Evolutionary conservation across 2,797 vertebrate species (phyloP).

Genomic region (Sebastes taczanowskii): DNA sequence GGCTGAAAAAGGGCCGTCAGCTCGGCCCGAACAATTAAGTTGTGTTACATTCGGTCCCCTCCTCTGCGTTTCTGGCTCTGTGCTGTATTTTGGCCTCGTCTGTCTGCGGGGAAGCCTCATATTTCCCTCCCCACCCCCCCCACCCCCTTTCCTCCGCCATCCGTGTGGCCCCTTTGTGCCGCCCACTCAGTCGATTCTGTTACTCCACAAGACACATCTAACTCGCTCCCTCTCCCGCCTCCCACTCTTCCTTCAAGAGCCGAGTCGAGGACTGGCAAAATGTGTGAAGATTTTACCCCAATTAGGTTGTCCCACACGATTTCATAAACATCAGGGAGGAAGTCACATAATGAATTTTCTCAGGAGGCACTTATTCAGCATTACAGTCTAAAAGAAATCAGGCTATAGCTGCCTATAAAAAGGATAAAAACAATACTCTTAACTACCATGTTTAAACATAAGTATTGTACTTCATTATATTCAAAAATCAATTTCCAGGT

Average conservation of each 20-base stretch:
- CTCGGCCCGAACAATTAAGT: slow-evolving; percentile 48
- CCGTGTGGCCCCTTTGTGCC: slow-evolving; percentile 26
- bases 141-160: not conserved
- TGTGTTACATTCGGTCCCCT: slow-evolving; percentile 18
- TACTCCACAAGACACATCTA: slow-evolving; percentile 37
- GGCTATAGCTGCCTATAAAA: not conserved
- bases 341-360: slow-evolving; percentile 31
- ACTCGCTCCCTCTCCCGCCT: slow-evolving; percentile 12
- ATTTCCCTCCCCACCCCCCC: not conserved
- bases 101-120: slow-evolving; percentile 38
- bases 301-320: slow-evolving; percentile 28
- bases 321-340: slow-evolving; percentile 19
- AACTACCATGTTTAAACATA: too few relatives aligned
- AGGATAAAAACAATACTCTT: not conserved
- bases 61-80: slow-evolving; percentile 17
- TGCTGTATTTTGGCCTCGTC: slow-evolving; percentile 15
- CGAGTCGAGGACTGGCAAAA: slow-evolving; percentile 8
- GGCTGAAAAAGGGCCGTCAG: slow-evolving; percentile 35
- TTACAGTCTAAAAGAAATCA: not conserved
- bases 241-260: slow-evolving; percentile 23
- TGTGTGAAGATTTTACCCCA: slow-evolving; percentile 23
- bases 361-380: not conserved
- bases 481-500: not conserved
- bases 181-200: slow-evolving; percentile 56
- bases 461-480: not conserved